Evolutionary conservation across 2,888 invertebrate species (phyloP).

Genomic region (Anticlea derivata): DNA sequence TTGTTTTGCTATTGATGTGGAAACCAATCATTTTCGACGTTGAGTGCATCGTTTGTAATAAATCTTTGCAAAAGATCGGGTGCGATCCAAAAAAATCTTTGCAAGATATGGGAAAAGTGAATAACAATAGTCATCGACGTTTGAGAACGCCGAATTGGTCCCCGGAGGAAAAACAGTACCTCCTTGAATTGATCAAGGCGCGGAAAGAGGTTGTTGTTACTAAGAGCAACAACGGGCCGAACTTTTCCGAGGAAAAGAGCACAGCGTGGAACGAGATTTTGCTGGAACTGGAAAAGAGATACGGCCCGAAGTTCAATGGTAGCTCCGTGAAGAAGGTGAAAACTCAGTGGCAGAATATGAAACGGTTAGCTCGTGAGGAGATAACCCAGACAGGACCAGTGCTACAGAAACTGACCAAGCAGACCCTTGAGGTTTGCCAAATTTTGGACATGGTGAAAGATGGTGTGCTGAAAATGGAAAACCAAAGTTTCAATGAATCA

Average conservation of each 20-base stretch:
- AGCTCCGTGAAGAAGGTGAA: constrained; percentile 76
- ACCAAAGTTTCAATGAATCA: constrained; percentile 55
- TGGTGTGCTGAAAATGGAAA: constrained; percentile 57
- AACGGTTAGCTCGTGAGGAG: constrained; percentile 75
- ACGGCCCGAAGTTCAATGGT: constrained; percentile 67
- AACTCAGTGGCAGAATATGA: constrained; percentile 81
- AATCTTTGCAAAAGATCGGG: constrained; percentile 78
- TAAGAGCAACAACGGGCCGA: constrained; percentile 71
- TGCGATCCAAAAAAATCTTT: constrained; percentile 54
- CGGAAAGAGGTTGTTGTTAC: constrained; percentile 71
- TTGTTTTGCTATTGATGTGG: constrained; percentile 59
- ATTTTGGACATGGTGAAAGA: constrained; percentile 68
- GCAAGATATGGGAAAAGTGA: constrained; percentile 66
- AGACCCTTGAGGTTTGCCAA: constrained; percentile 69
- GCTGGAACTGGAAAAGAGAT: constrained; percentile 57
- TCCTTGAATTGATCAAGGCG: constrained; percentile 74
- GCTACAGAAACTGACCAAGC: constrained; percentile 58
- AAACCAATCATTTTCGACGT: constrained; percentile 76
- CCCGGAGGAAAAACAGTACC: constrained; percentile 70
- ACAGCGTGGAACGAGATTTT: constrained; percentile 77
- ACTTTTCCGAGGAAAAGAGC: constrained; percentile 74
- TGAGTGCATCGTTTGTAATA: constrained; percentile 80
- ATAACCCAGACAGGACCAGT: constrained; percentile 58
- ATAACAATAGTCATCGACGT: constrained; percentile 50
- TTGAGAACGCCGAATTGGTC: constrained; percentile 78